A percentile compares a stretch with the other conserved stretches of the same genome.
Evolutionary conservation across 2,113 vertebrate species (phyloP).

Genomic region (Cepphus grylle): DNA sequence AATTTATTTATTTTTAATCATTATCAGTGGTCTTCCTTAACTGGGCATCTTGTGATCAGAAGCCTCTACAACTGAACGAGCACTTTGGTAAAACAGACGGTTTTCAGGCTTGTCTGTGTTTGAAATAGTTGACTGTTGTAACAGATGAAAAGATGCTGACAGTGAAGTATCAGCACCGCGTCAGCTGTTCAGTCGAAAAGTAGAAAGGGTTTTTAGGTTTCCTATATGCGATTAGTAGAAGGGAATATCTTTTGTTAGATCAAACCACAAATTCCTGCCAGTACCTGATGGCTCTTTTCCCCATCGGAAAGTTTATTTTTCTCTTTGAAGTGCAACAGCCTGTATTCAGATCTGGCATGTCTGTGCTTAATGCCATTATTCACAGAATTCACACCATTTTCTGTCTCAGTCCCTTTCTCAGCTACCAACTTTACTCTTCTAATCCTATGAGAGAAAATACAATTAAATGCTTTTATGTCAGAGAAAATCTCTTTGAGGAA

Average conservation of each 20-base stretch:
- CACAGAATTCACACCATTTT: slow-evolving; percentile 21
- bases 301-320: slow-evolving; percentile 60
- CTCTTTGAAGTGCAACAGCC: slow-evolving; percentile 59
- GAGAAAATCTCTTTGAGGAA: not conserved
- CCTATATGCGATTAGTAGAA: not conserved
- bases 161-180: not conserved
- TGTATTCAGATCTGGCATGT: slow-evolving; percentile 53
- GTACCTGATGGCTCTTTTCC: slow-evolving; percentile 72
- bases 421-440: slow-evolving; percentile 60
- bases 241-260: not conserved
- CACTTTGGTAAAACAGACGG: not conserved
- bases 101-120: not conserved
- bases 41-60: not conserved
- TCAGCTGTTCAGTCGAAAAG: not conserved
- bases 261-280: not conserved
- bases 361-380: slow-evolving; percentile 44
- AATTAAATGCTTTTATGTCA: not conserved
- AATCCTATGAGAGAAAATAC: slow-evolving; percentile 54
- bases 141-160: not conserved
- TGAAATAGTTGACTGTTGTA: no score
- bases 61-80: not conserved
- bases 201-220: not conserved
- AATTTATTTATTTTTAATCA: not conserved
- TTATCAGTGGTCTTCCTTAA: not conserved
- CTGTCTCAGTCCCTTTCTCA: slow-evolving; percentile 71